Conservation (phyloP, 2,888 invertebrate genomes). For the Xestia xanthographa region DNA sequence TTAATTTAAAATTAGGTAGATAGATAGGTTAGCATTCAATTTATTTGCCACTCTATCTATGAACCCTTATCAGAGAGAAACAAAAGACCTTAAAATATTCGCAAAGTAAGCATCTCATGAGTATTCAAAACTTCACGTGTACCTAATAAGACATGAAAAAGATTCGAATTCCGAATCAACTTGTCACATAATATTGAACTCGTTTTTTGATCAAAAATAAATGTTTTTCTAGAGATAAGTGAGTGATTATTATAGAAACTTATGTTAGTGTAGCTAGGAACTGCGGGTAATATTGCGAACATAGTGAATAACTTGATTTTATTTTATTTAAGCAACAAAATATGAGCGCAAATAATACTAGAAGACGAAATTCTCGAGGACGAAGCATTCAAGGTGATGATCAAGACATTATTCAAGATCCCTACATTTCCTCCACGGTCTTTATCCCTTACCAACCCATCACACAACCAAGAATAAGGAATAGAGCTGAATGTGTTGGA, state of each 20-base stretch:
- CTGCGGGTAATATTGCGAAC: constrained; percentile 22
- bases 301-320: constrained; percentile 44
- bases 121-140: constrained; percentile 23
- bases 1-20: background rate
- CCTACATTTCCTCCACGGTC: constrained; percentile 83
- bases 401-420: constrained; percentile 79
- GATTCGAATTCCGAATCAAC: constrained; percentile 56
- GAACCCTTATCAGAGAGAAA: constrained; percentile 35
- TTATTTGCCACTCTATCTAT: constrained; percentile 39
- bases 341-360: constrained; percentile 74
- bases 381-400: constrained; percentile 78
- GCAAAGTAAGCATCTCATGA: background rate
- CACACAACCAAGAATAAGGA: constrained; percentile 77
- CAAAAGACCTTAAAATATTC: constrained; percentile 6
- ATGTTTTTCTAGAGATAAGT: constrained; percentile 51
- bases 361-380: constrained; percentile 67
- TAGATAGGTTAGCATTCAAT: constrained; percentile 29
- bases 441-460: constrained; percentile 69
- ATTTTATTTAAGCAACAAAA: constrained; percentile 65
- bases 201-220: constrained; percentile 41
- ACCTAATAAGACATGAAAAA: background rate
- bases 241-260: constrained; percentile 47
- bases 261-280: constrained; percentile 32
- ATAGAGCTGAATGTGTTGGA: constrained; percentile 76
- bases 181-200: constrained; percentile 46